Evolutionary conservation across 2,113 vertebrate species (phyloP).

Genomic region (Semnornis frantzii): DNA sequence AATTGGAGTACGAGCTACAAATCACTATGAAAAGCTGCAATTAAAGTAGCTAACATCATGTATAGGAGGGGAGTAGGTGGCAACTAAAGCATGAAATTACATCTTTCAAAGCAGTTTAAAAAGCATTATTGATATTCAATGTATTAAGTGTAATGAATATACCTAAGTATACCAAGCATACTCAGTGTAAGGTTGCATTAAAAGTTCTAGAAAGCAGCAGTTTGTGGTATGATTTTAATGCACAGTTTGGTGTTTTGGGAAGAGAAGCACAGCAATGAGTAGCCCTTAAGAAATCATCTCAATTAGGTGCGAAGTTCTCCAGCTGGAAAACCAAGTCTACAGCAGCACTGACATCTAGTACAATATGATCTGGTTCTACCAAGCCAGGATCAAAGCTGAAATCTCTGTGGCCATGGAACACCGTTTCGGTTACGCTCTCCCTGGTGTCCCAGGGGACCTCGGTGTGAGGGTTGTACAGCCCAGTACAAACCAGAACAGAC

Average conservation of each 20-base stretch:
- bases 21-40: neutral
- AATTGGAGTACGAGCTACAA: neutral
- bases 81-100: neutral
- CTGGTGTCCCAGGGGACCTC: conserved; percentile 35
- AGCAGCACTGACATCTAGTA: conserved; percentile 84
- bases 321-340: conserved; percentile 85
- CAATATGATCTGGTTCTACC: conserved; percentile 79
- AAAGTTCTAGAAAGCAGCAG: neutral
- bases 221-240: neutral
- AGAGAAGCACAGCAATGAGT: neutral
- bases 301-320: conserved; percentile 74
- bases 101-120: neutral
- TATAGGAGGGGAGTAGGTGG: neutral
- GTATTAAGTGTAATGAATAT: neutral
- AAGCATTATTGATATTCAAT: neutral
- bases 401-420: conserved; percentile 85
- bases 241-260: neutral
- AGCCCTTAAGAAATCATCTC: neutral
- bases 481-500: conserved; percentile 89
- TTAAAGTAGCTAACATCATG: neutral
- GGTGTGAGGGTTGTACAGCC: conserved; percentile 80
- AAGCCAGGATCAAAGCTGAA: conserved; percentile 79
- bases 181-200: neutral
- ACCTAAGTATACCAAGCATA: neutral
- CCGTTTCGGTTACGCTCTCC: conserved; percentile 48